Conservation (phyloP, 2,888 invertebrate species). For the Campoletis raptor region DNA sequence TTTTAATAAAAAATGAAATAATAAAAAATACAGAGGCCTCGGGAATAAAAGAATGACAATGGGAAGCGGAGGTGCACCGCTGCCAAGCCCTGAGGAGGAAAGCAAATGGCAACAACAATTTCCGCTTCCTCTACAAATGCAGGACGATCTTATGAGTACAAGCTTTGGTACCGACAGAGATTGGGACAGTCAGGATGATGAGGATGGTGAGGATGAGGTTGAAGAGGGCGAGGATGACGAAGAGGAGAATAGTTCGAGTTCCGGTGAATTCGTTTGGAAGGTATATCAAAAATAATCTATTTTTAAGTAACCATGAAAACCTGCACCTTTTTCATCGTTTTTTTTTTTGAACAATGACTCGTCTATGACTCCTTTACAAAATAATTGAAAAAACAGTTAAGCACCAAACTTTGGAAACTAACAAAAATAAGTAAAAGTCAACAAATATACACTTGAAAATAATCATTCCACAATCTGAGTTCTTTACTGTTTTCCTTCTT, state of each 20-base stretch:
- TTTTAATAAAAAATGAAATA: neutral
- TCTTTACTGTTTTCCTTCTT: too few species aligned
- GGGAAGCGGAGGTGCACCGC: constrained; percentile 78
- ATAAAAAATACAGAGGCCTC: constrained; percentile 32
- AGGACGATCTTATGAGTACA: constrained; percentile 84
- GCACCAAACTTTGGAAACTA: too few species aligned
- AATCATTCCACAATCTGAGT: too few species aligned
- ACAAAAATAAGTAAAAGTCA: too few species aligned
- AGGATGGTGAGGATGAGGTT: constrained; percentile 84
- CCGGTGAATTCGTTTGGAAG: constrained; percentile 93
- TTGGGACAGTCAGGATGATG: constrained; percentile 88
- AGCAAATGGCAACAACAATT: constrained; percentile 81
- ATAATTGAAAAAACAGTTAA: too few species aligned
- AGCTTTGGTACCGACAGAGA: constrained; percentile 87
- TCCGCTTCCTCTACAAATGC: constrained; percentile 78
- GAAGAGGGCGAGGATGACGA: constrained; percentile 85
- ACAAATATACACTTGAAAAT: too few species aligned
- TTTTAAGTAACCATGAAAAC: neutral
- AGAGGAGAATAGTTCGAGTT: constrained; percentile 89
- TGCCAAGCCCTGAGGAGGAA: constrained; percentile 84
- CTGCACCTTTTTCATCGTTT: neutral
- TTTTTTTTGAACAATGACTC: neutral
- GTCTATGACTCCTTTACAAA: too few species aligned
- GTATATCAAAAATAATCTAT: constrained; percentile 82
- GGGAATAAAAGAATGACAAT: constrained; percentile 63